Conservation (phyloP, 92 coral and sea anemone species). For the Zoanthus sociatus region DNA sequence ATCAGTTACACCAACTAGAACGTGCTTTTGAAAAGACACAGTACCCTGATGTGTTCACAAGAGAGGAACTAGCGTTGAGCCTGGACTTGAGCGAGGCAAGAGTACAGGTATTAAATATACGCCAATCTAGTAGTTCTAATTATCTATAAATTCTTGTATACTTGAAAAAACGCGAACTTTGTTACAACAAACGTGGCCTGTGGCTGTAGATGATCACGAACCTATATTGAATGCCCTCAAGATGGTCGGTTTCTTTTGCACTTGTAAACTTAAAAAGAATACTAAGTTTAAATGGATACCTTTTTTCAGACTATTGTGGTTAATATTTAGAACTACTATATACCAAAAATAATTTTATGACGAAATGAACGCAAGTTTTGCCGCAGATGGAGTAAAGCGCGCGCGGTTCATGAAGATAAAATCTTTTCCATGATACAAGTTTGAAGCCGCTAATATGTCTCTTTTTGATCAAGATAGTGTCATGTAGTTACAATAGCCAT, state of each 20-base stretch:
- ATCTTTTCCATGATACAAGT: conserved; percentile 26
- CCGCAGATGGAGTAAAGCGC: conserved; percentile 19
- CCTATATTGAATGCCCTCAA: conserved; percentile 27
- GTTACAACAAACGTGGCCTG: conserved; percentile 2
- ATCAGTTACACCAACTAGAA: conserved; percentile 95
- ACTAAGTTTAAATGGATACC: background rate
- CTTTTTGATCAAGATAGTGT: conserved; percentile 39
- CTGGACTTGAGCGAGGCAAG: conserved; percentile 97
- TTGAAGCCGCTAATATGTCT: conserved; percentile 36
- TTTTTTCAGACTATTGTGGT: conserved; percentile 4
- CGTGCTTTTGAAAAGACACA: conserved; percentile 97
- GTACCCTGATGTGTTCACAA: conserved; percentile 96
- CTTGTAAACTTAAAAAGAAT: conserved; percentile 4
- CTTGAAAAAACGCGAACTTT: background rate
- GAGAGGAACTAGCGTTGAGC: conserved; percentile 91
- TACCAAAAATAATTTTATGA: background rate
- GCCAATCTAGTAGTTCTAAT: background rate
- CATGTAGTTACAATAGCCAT: conserved; percentile 41
- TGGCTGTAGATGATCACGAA: background rate
- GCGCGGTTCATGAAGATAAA: conserved; percentile 24
- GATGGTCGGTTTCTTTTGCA: background rate
- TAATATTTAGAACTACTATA: background rate
- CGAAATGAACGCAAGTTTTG: background rate
- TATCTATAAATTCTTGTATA: background rate
- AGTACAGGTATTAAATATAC: conserved; percentile 76